phyloP scores from a whole-genome alignment of 2,888 invertebrate species.

The Pterostichus niger region DNA sequence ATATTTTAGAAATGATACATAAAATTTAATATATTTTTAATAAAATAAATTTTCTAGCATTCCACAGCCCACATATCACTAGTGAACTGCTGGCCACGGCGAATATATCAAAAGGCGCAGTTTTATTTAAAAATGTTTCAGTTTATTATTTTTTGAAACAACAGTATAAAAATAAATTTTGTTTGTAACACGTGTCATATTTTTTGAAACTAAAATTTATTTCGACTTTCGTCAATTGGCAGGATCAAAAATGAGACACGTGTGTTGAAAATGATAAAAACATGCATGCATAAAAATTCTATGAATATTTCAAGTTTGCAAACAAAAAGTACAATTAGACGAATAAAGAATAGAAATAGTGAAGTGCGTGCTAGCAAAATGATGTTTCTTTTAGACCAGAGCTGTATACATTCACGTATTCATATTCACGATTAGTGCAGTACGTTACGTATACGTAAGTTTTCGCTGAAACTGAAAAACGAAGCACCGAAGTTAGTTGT shows the following conservation, averaged over 20 bases:
- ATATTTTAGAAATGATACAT: background rate
- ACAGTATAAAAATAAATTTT: slow-evolving; percentile 12
- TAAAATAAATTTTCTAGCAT: background rate
- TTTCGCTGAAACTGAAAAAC: slow-evolving; percentile 1
- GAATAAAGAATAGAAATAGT: slow-evolving; percentile 15
- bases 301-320: too few relatives aligned
- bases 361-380: slow-evolving; percentile 21
- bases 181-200: slow-evolving; percentile 27
- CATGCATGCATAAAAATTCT: too few relatives aligned
- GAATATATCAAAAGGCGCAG: background rate
- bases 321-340: background rate
- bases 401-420: slow-evolving; percentile 30
- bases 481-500: slow-evolving; percentile 25
- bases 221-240: slow-evolving; percentile 52
- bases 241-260: slow-evolving; percentile 55
- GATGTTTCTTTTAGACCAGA: slow-evolving; percentile 54
- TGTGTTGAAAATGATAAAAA: slow-evolving; percentile 24
- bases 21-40: slow-evolving; percentile 9
- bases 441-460: slow-evolving; percentile 19
- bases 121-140: background rate
- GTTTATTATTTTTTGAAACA: background rate
- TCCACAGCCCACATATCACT: slow-evolving; percentile 1
- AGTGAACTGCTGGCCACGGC: slow-evolving; percentile 4
- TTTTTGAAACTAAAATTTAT: slow-evolving; percentile 53
- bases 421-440: slow-evolving; percentile 15